Conservation (phyloP, 2,797 vertebrate species). For the Pangasius larnaudii region DNA sequence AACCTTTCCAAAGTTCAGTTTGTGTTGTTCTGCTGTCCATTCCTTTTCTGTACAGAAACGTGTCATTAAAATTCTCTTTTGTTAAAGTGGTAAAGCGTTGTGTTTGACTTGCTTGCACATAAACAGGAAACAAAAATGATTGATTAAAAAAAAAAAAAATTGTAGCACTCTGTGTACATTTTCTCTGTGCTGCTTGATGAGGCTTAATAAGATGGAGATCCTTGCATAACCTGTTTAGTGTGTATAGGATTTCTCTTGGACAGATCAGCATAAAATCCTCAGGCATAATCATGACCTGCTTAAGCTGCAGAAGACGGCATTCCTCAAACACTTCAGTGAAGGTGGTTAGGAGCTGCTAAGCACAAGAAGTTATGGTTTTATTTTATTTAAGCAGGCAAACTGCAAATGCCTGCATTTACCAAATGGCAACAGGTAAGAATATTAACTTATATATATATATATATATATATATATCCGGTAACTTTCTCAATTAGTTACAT, state of each 20-base stretch:
- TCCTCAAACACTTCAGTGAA: neutral
- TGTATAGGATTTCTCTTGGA: neutral
- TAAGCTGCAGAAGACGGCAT: neutral
- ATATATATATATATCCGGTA: no score
- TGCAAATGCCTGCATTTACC: neutral
- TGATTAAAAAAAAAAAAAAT: no score
- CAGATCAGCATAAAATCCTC: neutral
- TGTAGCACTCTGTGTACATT: neutral
- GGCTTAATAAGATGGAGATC: neutral
- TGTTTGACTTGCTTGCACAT: neutral
- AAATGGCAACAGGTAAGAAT: neutral
- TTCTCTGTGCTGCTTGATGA: neutral
- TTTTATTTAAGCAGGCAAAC: neutral
- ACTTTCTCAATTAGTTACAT: neutral
- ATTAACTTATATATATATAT: no score
- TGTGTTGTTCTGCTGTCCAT: conserved; percentile 48
- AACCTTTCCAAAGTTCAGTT: conserved; percentile 49
- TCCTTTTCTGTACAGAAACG: conserved; percentile 67
- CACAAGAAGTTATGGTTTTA: neutral
- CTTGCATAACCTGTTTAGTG: conserved; percentile 6
- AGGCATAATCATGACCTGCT: neutral
- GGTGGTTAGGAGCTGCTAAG: neutral
- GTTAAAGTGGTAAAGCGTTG: conserved; percentile 25
- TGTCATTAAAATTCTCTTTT: conserved; percentile 58
- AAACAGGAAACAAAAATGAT: neutral